Conservation (phyloP, 2,797 vertebrate species). For the Sarcoramphus papa region DNA sequence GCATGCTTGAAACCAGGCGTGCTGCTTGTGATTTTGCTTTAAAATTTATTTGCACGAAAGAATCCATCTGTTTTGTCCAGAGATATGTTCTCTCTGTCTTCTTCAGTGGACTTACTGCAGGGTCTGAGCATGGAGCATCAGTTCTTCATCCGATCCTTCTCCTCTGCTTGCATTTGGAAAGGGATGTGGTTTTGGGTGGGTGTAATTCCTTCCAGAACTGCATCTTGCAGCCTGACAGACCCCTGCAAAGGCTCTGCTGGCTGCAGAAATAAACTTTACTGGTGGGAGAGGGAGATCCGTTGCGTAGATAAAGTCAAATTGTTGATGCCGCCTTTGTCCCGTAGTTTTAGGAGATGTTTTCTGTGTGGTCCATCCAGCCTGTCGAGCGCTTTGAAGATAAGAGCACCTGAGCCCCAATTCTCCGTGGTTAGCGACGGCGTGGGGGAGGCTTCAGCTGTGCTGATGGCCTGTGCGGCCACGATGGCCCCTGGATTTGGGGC, state of each 20-base stretch:
- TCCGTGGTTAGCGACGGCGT: neutral
- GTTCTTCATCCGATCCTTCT: neutral
- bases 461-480: neutral
- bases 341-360: neutral
- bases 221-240: neutral
- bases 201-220: neutral
- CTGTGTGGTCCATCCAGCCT: neutral
- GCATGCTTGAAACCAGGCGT: rapidly evolving
- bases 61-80: neutral
- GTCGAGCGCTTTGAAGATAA: neutral
- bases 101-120: neutral
- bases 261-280: neutral
- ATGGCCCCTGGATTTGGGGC: neutral
- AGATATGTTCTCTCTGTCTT: neutral
- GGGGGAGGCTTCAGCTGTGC: neutral
- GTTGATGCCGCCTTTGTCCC: neutral
- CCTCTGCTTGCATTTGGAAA: neutral
- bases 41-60: neutral
- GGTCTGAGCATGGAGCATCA: neutral
- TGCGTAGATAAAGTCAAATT: rapidly evolving
- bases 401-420: neutral
- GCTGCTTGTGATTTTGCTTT: neutral
- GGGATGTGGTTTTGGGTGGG: neutral
- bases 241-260: neutral
- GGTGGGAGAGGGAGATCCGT: neutral